Evolutionary conservation across 1,140 invertebrate species (phyloP), one percentile per base, ranked within the genome.

Genomic region (Drosophila prosaltans): DNA sequence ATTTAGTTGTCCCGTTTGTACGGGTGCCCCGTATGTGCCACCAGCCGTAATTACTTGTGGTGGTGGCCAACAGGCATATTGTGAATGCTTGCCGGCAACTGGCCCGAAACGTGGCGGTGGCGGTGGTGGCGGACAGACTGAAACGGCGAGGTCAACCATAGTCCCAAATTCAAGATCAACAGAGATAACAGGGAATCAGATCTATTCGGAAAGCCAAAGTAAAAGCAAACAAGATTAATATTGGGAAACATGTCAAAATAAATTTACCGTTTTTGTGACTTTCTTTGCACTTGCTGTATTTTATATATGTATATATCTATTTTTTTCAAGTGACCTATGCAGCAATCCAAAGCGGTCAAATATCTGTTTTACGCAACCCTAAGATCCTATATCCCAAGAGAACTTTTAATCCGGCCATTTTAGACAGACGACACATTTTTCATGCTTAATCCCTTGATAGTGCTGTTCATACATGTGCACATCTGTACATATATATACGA

Each of bases 1-100:
- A 26, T 65, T 63, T 41, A 60, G 58, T 41, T 76, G 60, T 66
- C 51, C 72, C 41, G 43, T 57, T 3, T 74, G 78, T 65, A 77
- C 55, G 43, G 68, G 72, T 51, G 24, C 48, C n/a, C 39, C 69
- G 7, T 69, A 75, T 43, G 21, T 72, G 11, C 26, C 39, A 9
- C 65, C 57, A 58, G 16, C 60, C 10, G 1, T 39, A 9, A 54
- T 60, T 1, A 54, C 26, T 8, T 45, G 67, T 30, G 16, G 61
- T 7, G 51, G 62, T n/a, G 72, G 72, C 6, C 75, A 74, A 51
- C 58, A 70, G 40, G 41, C 67, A 8, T 41, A 57, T 7, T 75
- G 76, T 59, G 57, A 11, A 2, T 77, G 74, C 11, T 16, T 4
- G n/a, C 72, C 26, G 16, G 26, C 16, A 32, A 10, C 32, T 3